A percentile compares a stretch with the other conserved stretches of the same genome.
Evolutionary conservation across 2,888 invertebrate species (phyloP).

Genomic region (Xanthia togata): DNA sequence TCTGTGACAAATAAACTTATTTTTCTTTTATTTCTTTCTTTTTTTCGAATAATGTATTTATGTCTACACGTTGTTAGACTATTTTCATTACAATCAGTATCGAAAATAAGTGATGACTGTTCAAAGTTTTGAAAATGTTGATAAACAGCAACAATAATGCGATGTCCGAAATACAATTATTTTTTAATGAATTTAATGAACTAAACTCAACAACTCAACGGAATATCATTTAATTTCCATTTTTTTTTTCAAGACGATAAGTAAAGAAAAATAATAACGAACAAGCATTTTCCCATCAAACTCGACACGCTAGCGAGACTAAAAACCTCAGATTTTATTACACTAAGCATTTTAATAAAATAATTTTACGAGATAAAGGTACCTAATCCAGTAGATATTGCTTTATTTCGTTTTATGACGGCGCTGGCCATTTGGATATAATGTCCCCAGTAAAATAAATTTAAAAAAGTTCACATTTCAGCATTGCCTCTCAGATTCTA

Average conservation of each 20-base stretch:
- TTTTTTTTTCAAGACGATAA: not conserved
- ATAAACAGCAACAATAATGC: not conserved
- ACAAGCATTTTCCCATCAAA: slow-evolving; percentile 22
- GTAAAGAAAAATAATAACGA: not conserved
- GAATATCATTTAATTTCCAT: not conserved
- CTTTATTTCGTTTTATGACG: slow-evolving; percentile 60
- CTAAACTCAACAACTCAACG: not conserved
- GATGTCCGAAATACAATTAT: not conserved
- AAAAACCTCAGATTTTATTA: slow-evolving; percentile 38
- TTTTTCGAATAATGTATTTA: too few species aligned
- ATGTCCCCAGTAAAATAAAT: slow-evolving; percentile 44
- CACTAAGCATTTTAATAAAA: slow-evolving; percentile 58
- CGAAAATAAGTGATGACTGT: not conserved
- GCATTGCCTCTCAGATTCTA: not conserved
- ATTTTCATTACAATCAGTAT: not conserved
- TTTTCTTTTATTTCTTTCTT: too few species aligned
- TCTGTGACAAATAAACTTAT: too few species aligned
- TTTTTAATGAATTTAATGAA: not conserved
- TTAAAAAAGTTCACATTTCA: slow-evolving; percentile 39
- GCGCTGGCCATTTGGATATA: slow-evolving; percentile 43
- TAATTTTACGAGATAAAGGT: slow-evolving; percentile 62
- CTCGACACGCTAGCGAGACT: slow-evolving; percentile 3
- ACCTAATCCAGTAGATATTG: slow-evolving; percentile 57
- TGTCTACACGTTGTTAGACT: not conserved
- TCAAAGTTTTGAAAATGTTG: not conserved